Evolutionary conservation across 2,888 invertebrate genomes (phyloP).

Genomic region (Drosophila borborema): DNA sequence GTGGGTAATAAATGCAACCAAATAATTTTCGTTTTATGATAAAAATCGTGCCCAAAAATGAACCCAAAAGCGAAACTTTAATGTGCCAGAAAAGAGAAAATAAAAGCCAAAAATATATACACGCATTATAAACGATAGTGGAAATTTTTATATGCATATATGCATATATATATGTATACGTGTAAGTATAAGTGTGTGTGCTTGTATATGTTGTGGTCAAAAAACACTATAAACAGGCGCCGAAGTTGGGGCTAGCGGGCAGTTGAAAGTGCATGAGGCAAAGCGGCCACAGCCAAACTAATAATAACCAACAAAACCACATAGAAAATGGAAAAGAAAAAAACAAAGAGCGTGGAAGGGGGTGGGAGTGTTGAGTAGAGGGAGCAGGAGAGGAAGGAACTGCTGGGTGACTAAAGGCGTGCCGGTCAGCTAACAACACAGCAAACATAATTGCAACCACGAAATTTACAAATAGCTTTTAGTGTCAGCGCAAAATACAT

Average conservation of each 20-base stretch:
- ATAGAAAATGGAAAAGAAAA: constrained; percentile 39
- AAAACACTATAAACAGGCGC: constrained; percentile 54
- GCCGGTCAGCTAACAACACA: constrained; percentile 60
- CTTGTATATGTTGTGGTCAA: constrained; percentile 54
- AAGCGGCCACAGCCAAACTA: constrained; percentile 69
- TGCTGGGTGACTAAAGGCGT: constrained; percentile 20
- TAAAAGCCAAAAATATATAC: not conserved
- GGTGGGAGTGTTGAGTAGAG: not conserved
- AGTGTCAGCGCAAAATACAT: constrained; percentile 75
- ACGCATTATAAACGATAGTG: constrained; percentile 43
- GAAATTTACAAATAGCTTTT: constrained; percentile 82
- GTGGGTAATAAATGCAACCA: constrained; percentile 2
- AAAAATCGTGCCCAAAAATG: constrained; percentile 26
- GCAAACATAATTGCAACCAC: constrained; percentile 81
- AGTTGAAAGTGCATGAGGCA: constrained; percentile 36
- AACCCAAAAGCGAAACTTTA: constrained; percentile 41
- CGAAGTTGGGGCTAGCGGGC: constrained; percentile 1
- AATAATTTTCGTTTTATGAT: constrained; percentile 4
- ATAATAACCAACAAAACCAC: constrained; percentile 76
- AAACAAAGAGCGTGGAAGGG: not conserved
- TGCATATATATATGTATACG: constrained; percentile 22
- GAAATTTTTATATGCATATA: constrained; percentile 54
- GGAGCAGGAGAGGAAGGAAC: not conserved
- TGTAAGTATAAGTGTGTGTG: constrained; percentile 1
- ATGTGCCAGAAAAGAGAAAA: constrained; percentile 31